Evolutionary conservation across 1,140 invertebrate species (phyloP).

Genomic region (Musca vetustissima): DNA sequence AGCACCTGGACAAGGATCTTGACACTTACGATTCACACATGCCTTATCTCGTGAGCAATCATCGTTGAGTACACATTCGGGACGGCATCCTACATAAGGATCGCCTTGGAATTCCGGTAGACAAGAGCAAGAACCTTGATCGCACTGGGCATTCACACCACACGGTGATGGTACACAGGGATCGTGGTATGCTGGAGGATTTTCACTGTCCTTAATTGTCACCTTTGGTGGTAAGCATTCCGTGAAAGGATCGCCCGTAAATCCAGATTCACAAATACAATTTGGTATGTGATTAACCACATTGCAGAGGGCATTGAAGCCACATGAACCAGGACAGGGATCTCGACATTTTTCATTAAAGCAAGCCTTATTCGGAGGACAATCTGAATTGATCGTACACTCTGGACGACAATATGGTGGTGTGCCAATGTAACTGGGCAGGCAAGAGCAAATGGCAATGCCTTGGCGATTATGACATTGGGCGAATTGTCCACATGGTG

Average conservation of each 20-base stretch:
- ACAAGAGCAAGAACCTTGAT: constrained; percentile 71
- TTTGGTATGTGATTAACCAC: constrained; percentile 75
- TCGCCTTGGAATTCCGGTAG: constrained; percentile 68
- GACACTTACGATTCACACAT: constrained; percentile 74
- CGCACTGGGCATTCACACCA: constrained; percentile 74
- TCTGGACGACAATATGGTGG: constrained; percentile 72
- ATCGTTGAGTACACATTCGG: constrained; percentile 73
- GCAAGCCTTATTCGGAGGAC: constrained; percentile 69
- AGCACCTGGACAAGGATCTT: constrained; percentile 76
- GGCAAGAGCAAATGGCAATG: constrained; percentile 74
- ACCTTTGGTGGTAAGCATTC: constrained; percentile 58
- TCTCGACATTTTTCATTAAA: constrained; percentile 79
- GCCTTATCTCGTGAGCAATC: constrained; percentile 73
- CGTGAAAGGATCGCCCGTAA: constrained; percentile 66
- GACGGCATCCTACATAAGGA: constrained; percentile 69
- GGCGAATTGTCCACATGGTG: constrained; percentile 71
- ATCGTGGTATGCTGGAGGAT: constrained; percentile 66
- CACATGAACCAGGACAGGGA: constrained; percentile 79
- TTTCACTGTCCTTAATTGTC: constrained; percentile 60
- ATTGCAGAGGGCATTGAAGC: constrained; percentile 72
- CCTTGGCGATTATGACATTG: constrained; percentile 70
- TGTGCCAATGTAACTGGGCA: constrained; percentile 69
- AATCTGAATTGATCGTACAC: constrained; percentile 72
- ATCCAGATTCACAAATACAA: constrained; percentile 71
- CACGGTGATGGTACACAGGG: constrained; percentile 76